A percentile compares a stretch with the other conserved stretches of the same genome.
These are phyloP conservation scores for Athene cunicularia DNA, from an alignment of 2,113 vertebrate genomes.

Conservation along the genomic window DNA sequence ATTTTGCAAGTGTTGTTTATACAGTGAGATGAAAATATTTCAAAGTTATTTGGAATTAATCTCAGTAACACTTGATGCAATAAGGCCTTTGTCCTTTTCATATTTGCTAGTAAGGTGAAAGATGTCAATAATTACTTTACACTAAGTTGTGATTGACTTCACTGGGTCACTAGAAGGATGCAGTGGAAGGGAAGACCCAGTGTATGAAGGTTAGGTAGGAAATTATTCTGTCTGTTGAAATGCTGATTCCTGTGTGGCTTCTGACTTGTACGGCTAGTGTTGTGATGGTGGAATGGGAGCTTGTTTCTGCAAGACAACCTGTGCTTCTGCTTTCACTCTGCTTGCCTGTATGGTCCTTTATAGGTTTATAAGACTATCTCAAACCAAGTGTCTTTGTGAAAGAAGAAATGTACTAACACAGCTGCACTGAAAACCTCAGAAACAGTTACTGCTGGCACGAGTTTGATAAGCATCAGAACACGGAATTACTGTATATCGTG, in stretches of 20 bases:
- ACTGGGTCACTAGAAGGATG: not conserved
- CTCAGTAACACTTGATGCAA: not conserved
- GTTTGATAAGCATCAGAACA: not conserved
- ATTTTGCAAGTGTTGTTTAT: not conserved
- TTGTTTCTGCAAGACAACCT: not conserved
- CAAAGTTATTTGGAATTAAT: not conserved
- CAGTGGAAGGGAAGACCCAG: not conserved
- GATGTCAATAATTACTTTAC: not conserved
- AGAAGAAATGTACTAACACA: not conserved
- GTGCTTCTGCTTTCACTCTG: not conserved
- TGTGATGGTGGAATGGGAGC: not conserved
- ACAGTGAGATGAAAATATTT: not conserved
- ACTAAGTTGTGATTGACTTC: not conserved
- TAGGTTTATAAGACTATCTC: not conserved
- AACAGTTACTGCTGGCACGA: not conserved
- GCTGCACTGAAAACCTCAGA: not conserved
- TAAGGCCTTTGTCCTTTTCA: not conserved
- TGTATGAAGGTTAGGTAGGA: not conserved
- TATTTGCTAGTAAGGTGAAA: not conserved
- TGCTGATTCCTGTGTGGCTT: not conserved
- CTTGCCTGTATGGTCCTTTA: not conserved
- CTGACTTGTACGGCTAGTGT: not conserved
- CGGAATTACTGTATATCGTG: not conserved
- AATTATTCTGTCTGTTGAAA: not conserved
- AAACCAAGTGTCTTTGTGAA: not conserved